phyloP scores from a whole-genome alignment of 1,140 invertebrate genomes.

The Araneus ventricosus region DNA sequence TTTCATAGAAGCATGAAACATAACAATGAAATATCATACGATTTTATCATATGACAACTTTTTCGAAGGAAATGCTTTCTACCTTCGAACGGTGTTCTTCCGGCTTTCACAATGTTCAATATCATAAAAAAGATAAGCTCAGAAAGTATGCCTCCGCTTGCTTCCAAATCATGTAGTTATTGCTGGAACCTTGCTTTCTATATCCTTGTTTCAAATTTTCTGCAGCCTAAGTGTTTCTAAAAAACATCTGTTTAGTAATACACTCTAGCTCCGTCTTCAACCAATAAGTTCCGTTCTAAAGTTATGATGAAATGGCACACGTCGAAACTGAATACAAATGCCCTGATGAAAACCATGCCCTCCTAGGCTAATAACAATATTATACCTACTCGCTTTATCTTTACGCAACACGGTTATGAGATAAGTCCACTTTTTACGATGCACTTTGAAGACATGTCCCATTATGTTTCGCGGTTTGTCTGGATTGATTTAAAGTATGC shows the following conservation, averaged over 20 bases:
- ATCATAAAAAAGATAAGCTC: not conserved
- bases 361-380: not conserved
- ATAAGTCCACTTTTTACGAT: slow-evolving; percentile 40
- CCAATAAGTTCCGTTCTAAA: not conserved
- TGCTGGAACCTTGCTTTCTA: not conserved
- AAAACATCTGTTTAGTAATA: too few species aligned
- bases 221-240: not conserved
- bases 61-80: too few species aligned
- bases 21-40: too few species aligned
- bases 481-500: slow-evolving; percentile 39
- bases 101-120: not conserved
- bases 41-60: too few species aligned
- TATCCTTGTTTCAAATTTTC: not conserved
- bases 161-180: not conserved
- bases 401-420: not conserved
- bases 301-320: not conserved
- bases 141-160: not conserved
- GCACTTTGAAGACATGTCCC: slow-evolving; percentile 24
- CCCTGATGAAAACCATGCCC: not conserved
- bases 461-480: slow-evolving; percentile 4
- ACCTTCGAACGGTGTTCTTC: not conserved
- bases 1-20: too few species aligned
- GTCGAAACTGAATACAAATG: not conserved
- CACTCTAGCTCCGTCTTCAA: not conserved
- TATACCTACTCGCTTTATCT: not conserved